Evolutionary conservation across 2,888 invertebrate species (phyloP).

Genomic region (Anarsia innoxiella): DNA sequence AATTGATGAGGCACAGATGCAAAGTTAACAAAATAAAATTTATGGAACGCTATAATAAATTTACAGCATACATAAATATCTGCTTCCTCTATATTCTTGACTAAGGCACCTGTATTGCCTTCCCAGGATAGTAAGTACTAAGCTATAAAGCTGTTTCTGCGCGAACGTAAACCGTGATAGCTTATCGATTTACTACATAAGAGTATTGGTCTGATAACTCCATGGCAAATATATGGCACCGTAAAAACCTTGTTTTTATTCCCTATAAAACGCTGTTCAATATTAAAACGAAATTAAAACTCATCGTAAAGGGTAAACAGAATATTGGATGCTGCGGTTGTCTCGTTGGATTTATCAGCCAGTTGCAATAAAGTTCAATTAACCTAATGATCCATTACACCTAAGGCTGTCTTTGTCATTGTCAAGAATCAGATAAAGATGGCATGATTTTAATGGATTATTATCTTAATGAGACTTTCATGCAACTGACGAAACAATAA

Average conservation of each 20-base stretch:
- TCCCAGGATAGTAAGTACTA: neutral
- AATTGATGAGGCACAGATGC: too few species aligned
- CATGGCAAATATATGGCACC: slow-evolving; percentile 37
- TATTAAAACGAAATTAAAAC: slow-evolving; percentile 43
- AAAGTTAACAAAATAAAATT: too few species aligned
- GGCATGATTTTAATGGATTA: too few species aligned
- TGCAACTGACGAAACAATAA: neutral
- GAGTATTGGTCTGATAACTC: slow-evolving; percentile 32
- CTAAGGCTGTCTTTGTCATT: slow-evolving; percentile 7
- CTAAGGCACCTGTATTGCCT: slow-evolving; percentile 2
- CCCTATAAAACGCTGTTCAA: slow-evolving; percentile 42
- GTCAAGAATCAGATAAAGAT: too few species aligned
- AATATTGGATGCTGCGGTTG: too few species aligned
- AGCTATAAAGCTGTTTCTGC: slow-evolving; percentile 9
- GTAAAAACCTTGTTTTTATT: slow-evolving; percentile 46
- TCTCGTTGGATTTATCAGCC: too few species aligned
- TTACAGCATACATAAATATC: too few species aligned
- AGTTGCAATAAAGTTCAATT: too few species aligned
- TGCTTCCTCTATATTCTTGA: too few species aligned
- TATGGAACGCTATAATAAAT: too few species aligned
- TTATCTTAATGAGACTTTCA: too few species aligned
- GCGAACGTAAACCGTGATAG: slow-evolving; percentile 23
- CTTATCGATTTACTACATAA: slow-evolving; percentile 30
- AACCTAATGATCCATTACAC: too few species aligned
- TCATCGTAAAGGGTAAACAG: slow-evolving; percentile 26